phyloP scores from a whole-genome alignment of 1,140 invertebrate species.

The Phocides pigmalion region DNA sequence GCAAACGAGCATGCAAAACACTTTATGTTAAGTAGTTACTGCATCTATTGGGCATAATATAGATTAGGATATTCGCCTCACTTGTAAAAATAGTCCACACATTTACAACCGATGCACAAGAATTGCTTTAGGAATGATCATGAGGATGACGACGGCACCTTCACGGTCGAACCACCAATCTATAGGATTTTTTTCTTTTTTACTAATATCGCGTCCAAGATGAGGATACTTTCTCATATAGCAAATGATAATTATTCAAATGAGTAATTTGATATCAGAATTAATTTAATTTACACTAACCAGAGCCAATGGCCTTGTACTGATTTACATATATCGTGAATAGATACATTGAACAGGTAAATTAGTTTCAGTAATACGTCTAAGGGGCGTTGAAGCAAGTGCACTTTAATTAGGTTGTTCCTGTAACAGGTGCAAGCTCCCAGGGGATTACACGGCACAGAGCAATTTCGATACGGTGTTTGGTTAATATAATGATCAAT shows the following conservation, averaged over 20 bases:
- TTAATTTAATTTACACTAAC: background rate
- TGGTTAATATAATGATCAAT: conserved; percentile 19
- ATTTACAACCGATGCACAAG: too few relatives aligned
- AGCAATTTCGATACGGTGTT: conserved; percentile 19
- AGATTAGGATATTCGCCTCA: too few relatives aligned
- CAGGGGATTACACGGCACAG: conserved; percentile 28
- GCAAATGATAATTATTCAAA: background rate
- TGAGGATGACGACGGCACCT: too few relatives aligned
- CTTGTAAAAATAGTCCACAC: too few relatives aligned
- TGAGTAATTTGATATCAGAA: background rate
- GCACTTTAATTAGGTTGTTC: conserved; percentile 31
- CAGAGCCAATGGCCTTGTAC: conserved; percentile 5
- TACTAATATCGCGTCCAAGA: too few relatives aligned
- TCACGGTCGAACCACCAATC: too few relatives aligned
- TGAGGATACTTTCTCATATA: too few relatives aligned
- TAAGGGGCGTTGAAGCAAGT: conserved; percentile 28
- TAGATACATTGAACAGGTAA: conserved; percentile 7
- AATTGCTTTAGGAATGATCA: too few relatives aligned
- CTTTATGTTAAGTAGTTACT: too few relatives aligned
- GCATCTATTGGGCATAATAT: too few relatives aligned
- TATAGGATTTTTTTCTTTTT: too few relatives aligned
- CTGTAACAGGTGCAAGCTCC: conserved; percentile 30
- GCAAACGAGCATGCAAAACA: too few relatives aligned
- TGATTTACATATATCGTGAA: background rate
- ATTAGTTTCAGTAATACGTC: conserved; percentile 25